A percentile compares a stretch with the other conserved stretches of the same genome.
phyloP scores from a whole-genome alignment of 2,113 vertebrate species.

The Seriola rivoliana region DNA sequence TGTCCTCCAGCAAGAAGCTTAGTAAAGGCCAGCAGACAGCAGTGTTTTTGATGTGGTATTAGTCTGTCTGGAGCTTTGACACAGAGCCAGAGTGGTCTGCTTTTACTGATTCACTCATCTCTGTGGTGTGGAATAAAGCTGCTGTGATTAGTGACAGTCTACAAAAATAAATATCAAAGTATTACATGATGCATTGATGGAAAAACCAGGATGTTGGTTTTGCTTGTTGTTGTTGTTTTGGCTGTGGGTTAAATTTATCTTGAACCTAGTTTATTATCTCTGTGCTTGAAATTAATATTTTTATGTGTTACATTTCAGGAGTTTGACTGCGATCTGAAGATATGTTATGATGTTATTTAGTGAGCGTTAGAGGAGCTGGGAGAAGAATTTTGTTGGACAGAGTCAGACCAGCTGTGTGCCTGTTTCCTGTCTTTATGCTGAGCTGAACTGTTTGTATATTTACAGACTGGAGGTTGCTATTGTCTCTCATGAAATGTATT shows the following conservation, averaged over 20 bases:
- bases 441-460: too few relatives aligned
- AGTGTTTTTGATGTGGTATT: conserved; percentile 26
- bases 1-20: background rate
- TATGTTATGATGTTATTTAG: too few relatives aligned
- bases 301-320: background rate
- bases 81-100: background rate
- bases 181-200: background rate
- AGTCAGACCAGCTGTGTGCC: too few relatives aligned
- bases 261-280: background rate
- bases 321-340: background rate
- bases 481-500: too few relatives aligned
- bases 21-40: conserved; percentile 25
- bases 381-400: too few relatives aligned
- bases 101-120: background rate
- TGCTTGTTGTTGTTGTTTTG: background rate
- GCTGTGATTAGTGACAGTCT: conserved; percentile 9
- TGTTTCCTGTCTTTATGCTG: too few relatives aligned
- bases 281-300: background rate
- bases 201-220: background rate
- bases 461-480: too few relatives aligned
- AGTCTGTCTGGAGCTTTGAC: conserved; percentile 13
- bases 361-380: too few relatives aligned
- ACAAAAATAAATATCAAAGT: conserved; percentile 6
- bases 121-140: background rate
- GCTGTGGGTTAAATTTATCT: background rate